Conservation (phyloP, 2,113 vertebrate genomes). For the Jacana jacana region DNA sequence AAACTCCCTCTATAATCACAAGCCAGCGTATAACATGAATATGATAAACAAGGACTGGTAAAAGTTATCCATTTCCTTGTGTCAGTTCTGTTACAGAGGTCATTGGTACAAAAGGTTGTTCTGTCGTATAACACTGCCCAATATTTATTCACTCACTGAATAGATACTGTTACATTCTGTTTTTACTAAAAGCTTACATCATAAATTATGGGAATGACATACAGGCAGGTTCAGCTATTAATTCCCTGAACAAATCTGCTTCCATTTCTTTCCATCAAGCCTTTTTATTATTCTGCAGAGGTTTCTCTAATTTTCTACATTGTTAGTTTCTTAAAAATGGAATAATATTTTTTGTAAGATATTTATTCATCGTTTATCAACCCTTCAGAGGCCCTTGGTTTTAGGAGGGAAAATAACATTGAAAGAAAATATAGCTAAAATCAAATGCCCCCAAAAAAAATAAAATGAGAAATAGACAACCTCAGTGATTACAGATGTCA, state of each 20-base stretch:
- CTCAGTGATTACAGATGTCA: neutral
- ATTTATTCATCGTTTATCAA: neutral
- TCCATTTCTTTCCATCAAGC: neutral
- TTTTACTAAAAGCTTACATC: neutral
- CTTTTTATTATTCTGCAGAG: neutral
- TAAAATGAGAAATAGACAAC: neutral
- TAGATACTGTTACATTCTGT: neutral
- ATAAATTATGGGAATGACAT: neutral
- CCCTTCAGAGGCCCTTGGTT: neutral
- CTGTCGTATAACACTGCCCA: neutral
- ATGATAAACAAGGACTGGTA: neutral
- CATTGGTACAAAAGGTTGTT: neutral
- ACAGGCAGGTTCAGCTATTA: neutral
- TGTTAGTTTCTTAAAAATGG: neutral
- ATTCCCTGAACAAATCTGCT: neutral
- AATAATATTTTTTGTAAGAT: neutral
- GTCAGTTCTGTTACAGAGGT: neutral
- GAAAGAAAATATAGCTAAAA: neutral
- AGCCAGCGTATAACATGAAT: neutral
- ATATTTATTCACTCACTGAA: neutral
- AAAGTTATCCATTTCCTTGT: neutral
- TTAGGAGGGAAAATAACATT: neutral
- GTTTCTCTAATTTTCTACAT: neutral
- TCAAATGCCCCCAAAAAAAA: neutral
- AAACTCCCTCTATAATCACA: neutral